A percentile compares a stretch with the other conserved stretches of the same genome.
Evolutionary conservation across 2,888 invertebrate genomes (phyloP).

Genomic region (Aspidiotus rigidus): DNA sequence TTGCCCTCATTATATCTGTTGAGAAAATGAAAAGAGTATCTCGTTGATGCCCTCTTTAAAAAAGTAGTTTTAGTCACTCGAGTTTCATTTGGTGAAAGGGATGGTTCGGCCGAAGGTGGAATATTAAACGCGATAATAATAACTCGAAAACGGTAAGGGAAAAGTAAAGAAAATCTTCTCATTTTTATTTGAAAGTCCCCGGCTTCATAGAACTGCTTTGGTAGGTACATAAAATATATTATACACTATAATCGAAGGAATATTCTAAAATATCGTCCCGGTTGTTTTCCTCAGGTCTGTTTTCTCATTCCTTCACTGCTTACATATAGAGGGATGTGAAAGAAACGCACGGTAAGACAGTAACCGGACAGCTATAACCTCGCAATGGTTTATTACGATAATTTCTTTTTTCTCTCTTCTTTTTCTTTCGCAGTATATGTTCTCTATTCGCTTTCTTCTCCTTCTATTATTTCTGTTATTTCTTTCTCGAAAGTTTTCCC

Average conservation of each 20-base stretch:
- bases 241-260: neutral
- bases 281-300: neutral
- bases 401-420: neutral
- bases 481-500: neutral
- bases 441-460: neutral
- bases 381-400: neutral
- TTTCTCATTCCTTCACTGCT: neutral
- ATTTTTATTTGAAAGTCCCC: neutral
- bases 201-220: too few species aligned
- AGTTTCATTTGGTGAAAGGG: too few species aligned
- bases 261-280: neutral
- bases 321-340: neutral
- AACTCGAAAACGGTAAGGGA: too few species aligned
- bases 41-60: too few species aligned
- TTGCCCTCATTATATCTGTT: too few species aligned
- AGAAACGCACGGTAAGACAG: neutral
- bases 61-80: too few species aligned
- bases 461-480: too few species aligned
- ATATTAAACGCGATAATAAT: too few species aligned
- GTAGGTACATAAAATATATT: neutral
- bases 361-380: neutral
- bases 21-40: too few species aligned
- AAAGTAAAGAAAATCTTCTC: neutral
- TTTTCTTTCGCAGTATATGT: neutral
- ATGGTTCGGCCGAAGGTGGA: too few species aligned